phyloP scores from a whole-genome alignment of 2,797 vertebrate species.

The Cichlasoma orientale region DNA sequence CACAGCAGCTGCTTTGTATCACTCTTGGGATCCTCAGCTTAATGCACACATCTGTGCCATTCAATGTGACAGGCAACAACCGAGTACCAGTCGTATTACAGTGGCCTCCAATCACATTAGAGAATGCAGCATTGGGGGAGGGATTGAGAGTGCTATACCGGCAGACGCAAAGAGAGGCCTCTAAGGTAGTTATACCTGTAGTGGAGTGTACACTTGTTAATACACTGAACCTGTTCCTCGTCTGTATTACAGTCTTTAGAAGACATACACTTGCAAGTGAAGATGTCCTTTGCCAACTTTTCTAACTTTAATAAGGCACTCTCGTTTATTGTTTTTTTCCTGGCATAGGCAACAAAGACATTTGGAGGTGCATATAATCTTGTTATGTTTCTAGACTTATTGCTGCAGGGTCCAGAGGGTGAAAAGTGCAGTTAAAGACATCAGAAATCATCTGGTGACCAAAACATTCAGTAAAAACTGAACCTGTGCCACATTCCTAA shows the following conservation, averaged over 20 bases:
- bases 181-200: slow-evolving; percentile 52
- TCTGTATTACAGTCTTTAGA: slow-evolving; percentile 23
- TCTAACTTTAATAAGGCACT: slow-evolving; percentile 17
- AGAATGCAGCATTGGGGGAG: slow-evolving; percentile 20
- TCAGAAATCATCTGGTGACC: slow-evolving; percentile 58
- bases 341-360: slow-evolving; percentile 25
- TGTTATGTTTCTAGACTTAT: slow-evolving; percentile 67
- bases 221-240: slow-evolving; percentile 9
- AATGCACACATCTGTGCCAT: slow-evolving; percentile 48
- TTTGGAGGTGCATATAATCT: slow-evolving; percentile 58
- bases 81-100: slow-evolving; percentile 47
- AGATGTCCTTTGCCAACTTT: slow-evolving; percentile 24
- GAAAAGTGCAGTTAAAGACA: slow-evolving; percentile 46
- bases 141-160: slow-evolving; percentile 39
- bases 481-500: slow-evolving; percentile 20
- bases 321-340: slow-evolving; percentile 25
- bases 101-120: slow-evolving; percentile 49
- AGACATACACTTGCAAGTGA: slow-evolving; percentile 17
- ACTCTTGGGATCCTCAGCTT: slow-evolving; percentile 40
- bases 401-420: slow-evolving; percentile 61
- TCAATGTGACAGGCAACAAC: slow-evolving; percentile 69
- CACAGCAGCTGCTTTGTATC: slow-evolving; percentile 14
- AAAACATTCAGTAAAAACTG: slow-evolving; percentile 33
- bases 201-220: slow-evolving; percentile 11
- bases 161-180: slow-evolving; percentile 22